phyloP scores from a whole-genome alignment of 2,113 vertebrate genomes.

The Cygnus buccinator region DNA sequence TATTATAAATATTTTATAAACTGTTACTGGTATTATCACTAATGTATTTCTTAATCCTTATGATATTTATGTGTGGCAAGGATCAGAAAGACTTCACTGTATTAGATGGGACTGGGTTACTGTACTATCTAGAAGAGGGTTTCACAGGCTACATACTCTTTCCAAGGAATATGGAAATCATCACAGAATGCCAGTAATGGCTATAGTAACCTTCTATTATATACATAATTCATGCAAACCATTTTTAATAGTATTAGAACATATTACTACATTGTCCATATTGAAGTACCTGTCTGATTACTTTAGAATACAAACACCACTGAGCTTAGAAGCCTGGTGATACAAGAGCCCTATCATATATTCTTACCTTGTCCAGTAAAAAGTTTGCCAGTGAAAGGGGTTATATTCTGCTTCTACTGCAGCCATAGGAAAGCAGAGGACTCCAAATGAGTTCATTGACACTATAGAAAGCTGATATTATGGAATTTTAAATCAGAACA shows the following conservation, averaged over 20 bases:
- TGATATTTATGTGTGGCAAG: neutral
- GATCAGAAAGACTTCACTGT: neutral
- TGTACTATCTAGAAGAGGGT: neutral
- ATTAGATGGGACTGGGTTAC: neutral
- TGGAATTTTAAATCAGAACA: neutral
- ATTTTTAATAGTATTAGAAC: neutral
- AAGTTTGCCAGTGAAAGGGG: neutral
- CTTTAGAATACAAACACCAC: neutral
- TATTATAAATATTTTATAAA: neutral
- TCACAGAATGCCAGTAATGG: neutral
- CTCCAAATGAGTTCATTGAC: neutral
- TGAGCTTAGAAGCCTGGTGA: neutral
- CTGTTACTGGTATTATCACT: neutral
- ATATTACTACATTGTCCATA: neutral
- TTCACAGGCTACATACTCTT: neutral
- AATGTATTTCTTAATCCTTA: neutral
- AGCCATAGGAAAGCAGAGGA: neutral
- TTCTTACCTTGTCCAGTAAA: neutral
- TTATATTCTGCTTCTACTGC: neutral
- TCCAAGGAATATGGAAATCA: neutral
- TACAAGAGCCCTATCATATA: neutral
- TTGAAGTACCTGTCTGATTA: neutral
- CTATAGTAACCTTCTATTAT: neutral
- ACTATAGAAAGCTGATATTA: neutral
- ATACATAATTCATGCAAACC: fast-evolving